phyloP scores from a whole-genome alignment of 2,113 vertebrate genomes.

The Pteropus alecto region DNA sequence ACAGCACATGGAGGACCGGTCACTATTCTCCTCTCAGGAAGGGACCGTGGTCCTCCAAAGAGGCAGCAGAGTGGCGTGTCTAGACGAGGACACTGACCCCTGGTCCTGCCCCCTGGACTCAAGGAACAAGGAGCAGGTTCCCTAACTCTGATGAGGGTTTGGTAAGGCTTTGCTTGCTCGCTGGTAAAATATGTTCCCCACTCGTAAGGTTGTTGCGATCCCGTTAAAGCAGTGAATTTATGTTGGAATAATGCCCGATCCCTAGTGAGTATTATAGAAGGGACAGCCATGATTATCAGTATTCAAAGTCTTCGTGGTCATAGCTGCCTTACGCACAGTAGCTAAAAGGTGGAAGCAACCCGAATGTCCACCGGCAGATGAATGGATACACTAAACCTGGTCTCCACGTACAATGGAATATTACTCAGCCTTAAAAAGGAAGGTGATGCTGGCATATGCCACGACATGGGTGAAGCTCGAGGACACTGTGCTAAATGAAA shows the following conservation, averaged over 20 bases:
- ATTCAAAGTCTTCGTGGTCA: neutral
- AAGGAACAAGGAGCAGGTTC: neutral
- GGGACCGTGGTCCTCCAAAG: neutral
- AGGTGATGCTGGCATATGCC: neutral
- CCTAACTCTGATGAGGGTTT: neutral
- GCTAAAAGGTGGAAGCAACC: neutral
- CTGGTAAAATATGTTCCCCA: neutral
- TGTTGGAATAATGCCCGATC: neutral
- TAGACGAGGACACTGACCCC: neutral
- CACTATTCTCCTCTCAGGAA: rapidly evolving
- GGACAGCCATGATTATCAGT: neutral
- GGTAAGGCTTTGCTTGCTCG: neutral
- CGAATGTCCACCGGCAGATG: neutral
- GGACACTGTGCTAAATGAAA: neutral
- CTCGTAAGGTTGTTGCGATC: neutral
- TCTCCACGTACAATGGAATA: neutral
- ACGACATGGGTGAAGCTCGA: neutral
- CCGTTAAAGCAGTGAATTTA: neutral
- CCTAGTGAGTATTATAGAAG: neutral
- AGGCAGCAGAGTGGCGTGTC: rapidly evolving
- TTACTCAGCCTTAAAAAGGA: neutral
- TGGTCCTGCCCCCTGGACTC: neutral
- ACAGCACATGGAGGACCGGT: neutral
- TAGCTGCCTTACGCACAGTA: neutral
- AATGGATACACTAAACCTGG: neutral